Evolutionary conservation across 2,888 invertebrate species (phyloP), one percentile per base, ranked within the genome.

Genomic region (Polydesmus complanatus): DNA sequence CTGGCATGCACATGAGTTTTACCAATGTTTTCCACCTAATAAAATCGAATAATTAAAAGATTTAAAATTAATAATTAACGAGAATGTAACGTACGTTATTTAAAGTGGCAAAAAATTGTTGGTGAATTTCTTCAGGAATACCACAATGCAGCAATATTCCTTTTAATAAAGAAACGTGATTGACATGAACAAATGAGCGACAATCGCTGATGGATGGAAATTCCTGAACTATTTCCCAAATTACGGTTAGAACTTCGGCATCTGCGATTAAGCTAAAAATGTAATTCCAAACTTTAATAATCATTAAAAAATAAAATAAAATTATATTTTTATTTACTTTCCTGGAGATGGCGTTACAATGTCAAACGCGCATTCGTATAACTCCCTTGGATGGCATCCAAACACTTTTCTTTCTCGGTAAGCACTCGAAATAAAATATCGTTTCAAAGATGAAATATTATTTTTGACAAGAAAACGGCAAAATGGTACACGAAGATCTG

Each of bases 361-460:
- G 73, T 96, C 96, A 73, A 94, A 94, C 1, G 90, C 89, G 73
- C 92, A 92, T 73, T 94, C 93, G 61, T 85, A 83, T 21, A 88
- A 79, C 75, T 95, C 93, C 64, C 85, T 80, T 0, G 96, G 96
- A 74, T 93, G 91, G 68, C 87, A 85, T 1, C 90, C 89, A 64
- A 73, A 73, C 5, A 76, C 74, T 67, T 77, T 69, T 67, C 84
- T 83, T 71, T 91, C 87, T 62, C 91, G 79, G 70, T 84, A 96
- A 1, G 95, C 92, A 57, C 86, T 80, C 67, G 89, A 92, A 3
- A 95, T 83, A 1, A 86, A 82, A 73, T 88, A 96, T 56, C 96
- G 81, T 65, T 92, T 84, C 69, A 93, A 78, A 67, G 83, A 80
- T 54, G 81, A 83, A 0, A 89, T 82, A 2, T 83, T 83, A 65